Base-by-base conservation (phyloP, 2,113 vertebrate species). In the Oreamnos americanus region DNA sequence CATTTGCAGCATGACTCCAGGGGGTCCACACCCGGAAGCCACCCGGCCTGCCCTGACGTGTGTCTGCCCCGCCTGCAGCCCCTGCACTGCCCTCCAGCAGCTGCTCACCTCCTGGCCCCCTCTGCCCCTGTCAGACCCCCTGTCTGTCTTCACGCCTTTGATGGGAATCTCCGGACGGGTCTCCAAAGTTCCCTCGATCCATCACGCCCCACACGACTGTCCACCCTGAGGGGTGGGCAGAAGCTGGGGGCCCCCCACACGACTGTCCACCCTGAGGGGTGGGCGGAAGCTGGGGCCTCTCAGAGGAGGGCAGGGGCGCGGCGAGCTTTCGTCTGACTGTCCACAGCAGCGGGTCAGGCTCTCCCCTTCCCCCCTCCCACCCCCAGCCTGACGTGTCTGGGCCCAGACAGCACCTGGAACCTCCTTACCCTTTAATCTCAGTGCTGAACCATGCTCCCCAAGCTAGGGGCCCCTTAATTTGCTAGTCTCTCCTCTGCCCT, bases 71-170 rank as follows among this genome's bases (percentile, higher is more conserved):
- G 16, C 25, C 4, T 0, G 1, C 82, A 9, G 25, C 30, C 79
- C 43, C 55, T 13, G 39, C 30, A 9, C 78, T 6, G 2, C 26
- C 36, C 83, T 15, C 86, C n/a, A 2, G 94, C 96, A 97, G 97
- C 97, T 96, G 89, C 76, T 91, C 86, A 53, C 94, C 86, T 71
- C 76, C 47, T 0, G 23, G n/a, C 49, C 91, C 91, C 95, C 95
- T 96, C 89, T 93, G 93, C 95, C 78, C 93, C 95, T n/a, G 86
- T 86, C 87, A 87, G 92, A 90, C 83, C 87, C 87, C 58, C 78
- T 60, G 91, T 95, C 76, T 79, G 74, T 97, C 95, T 95, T 97
- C 94, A 96, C 96, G 94, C 97, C 95, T 98, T 58, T 1, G 64
- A 81, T 87, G 97, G 87, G 89, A 90, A 90, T 74, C 92, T 96